Evolutionary conservation across 2,113 vertebrate species (phyloP).

Genomic region (Nycticorax nycticorax): DNA sequence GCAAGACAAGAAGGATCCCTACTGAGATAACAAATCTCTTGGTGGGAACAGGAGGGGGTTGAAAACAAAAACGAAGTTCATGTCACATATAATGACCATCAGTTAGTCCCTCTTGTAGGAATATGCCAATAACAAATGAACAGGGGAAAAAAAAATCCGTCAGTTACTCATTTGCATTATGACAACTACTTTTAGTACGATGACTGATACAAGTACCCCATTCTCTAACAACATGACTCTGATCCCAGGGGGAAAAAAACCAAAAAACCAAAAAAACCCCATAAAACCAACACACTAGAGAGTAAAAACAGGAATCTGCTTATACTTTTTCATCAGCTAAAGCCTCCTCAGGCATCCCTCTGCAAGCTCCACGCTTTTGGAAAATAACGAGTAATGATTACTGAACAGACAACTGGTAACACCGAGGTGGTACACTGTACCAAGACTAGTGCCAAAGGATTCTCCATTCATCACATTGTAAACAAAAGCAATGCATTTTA

Average conservation of each 20-base stretch:
- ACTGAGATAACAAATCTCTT: background rate
- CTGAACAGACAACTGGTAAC: background rate
- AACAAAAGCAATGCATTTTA: background rate
- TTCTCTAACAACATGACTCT: background rate
- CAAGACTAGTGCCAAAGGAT: background rate
- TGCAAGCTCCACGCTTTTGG: background rate
- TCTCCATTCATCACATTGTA: background rate
- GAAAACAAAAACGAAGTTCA: background rate
- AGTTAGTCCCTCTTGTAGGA: background rate
- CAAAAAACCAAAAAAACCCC: no score
- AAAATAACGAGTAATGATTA: background rate
- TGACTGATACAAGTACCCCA: background rate
- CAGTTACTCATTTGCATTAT: background rate
- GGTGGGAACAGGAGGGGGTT: background rate
- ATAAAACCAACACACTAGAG: background rate
- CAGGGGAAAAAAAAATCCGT: background rate
- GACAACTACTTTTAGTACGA: background rate
- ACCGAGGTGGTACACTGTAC: background rate
- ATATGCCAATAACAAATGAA: background rate
- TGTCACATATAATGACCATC: background rate
- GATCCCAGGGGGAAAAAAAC: accelerated
- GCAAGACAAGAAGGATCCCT: background rate
- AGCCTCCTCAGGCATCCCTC: background rate
- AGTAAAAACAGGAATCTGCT: background rate
- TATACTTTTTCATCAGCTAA: background rate